phyloP scores from a whole-genome alignment of 2,797 vertebrate species.

The Diceros bicornis region DNA sequence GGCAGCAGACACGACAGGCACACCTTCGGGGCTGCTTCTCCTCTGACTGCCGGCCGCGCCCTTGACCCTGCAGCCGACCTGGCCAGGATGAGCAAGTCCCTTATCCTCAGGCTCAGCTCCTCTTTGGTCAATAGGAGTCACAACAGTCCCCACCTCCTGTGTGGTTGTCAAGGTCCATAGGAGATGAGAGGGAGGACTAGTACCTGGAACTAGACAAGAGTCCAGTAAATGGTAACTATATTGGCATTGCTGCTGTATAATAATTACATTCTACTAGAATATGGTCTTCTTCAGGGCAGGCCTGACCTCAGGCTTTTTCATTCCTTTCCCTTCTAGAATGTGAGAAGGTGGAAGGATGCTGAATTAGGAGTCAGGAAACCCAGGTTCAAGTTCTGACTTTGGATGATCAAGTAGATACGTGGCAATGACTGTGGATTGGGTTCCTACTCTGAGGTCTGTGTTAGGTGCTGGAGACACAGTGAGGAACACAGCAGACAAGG shows the following conservation, averaged over 20 bases:
- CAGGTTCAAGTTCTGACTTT: not conserved
- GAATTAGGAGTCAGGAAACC: not conserved
- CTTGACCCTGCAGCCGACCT: not conserved
- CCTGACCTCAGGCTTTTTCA: not conserved
- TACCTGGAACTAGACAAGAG: not conserved
- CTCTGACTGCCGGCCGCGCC: not conserved
- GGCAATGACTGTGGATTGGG: not conserved
- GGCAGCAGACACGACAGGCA: accelerated
- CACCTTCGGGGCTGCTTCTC: not conserved
- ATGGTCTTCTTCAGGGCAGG: not conserved
- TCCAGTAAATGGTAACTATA: not conserved
- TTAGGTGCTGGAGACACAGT: not conserved
- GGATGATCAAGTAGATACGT: too few relatives aligned
- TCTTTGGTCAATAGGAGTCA: not conserved
- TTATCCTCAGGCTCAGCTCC: not conserved
- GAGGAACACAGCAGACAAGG: not conserved
- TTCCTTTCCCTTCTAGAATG: not conserved
- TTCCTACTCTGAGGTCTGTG: not conserved
- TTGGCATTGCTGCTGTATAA: not conserved
- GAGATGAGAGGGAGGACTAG: not conserved
- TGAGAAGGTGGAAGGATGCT: not conserved
- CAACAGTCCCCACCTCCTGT: not conserved
- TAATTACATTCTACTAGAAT: not conserved
- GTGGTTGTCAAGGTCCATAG: not conserved
- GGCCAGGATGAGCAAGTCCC: not conserved